A percentile compares a stretch with the other conserved stretches of the same genome.
Conservation (phyloP, 2,113 vertebrate genomes). For the Channa maculata region DNA sequence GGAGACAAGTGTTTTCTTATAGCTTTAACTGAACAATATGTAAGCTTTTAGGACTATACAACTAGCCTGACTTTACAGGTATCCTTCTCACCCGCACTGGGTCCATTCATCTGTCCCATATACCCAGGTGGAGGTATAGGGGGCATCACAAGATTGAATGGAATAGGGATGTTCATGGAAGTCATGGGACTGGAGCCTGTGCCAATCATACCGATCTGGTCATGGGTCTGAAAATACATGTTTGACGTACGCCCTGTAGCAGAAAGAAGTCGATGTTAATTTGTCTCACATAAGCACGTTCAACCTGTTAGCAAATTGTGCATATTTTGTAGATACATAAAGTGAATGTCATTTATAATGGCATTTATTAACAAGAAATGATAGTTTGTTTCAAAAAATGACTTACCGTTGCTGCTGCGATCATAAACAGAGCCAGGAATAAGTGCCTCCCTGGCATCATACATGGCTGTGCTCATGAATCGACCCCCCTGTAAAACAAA, state of each 20-base stretch:
- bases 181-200: conserved; percentile 89
- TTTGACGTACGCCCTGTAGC: conserved; percentile 89
- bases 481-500: conserved; percentile 87
- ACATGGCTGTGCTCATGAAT: conserved; percentile 98
- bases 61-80: no score
- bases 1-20: background rate
- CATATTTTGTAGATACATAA: no score
- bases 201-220: conserved; percentile 96
- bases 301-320: background rate
- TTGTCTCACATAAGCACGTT: background rate
- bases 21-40: background rate
- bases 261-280: conserved; percentile 1
- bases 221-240: conserved; percentile 97
- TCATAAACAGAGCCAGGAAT: conserved; percentile 96
- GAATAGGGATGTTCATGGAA: conserved; percentile 95
- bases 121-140: conserved; percentile 93
- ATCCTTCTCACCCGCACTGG: conserved; percentile 83
- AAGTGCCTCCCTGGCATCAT: conserved; percentile 93
- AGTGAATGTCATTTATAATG: no score
- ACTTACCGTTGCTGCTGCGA: conserved; percentile 91
- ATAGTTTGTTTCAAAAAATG: background rate
- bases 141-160: conserved; percentile 95
- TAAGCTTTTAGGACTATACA: background rate
- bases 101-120: conserved; percentile 92
- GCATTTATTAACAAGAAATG: no score